A percentile compares a stretch with the other conserved stretches of the same genome.
phyloP scores from a whole-genome alignment of 1,140 invertebrate genomes.

The Triops cancriformis region DNA sequence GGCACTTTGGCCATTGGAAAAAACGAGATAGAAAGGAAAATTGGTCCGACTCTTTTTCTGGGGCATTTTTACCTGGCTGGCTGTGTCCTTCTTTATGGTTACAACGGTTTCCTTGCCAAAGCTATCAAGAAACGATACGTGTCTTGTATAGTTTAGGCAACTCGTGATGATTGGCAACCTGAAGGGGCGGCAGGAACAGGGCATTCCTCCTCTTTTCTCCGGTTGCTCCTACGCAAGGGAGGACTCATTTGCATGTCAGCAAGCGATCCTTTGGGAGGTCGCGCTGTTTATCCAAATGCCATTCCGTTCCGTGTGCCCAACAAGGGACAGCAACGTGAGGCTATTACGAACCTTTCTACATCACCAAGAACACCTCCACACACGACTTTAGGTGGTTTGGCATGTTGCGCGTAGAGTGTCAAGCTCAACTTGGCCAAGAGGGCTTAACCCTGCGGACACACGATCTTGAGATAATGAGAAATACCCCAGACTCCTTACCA shows the following conservation, averaged over 20 bases:
- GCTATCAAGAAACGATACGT: slow-evolving; percentile 2
- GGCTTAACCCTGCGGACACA: neutral
- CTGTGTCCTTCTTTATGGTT: neutral
- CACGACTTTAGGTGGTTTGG: neutral
- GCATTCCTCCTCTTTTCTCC: neutral
- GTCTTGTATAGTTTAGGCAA: neutral
- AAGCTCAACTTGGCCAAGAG: neutral
- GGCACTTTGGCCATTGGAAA: neutral
- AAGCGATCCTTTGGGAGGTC: neutral
- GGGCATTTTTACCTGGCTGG: neutral
- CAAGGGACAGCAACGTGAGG: neutral
- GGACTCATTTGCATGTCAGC: neutral
- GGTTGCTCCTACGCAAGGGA: neutral
- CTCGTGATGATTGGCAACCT: slow-evolving; percentile 9
- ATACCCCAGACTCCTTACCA: neutral
- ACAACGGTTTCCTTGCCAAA: slow-evolving; percentile 5
- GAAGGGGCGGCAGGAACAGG: neutral
- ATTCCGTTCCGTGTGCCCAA: neutral
- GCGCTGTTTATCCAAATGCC: neutral
- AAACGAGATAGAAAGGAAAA: neutral
- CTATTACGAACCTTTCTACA: neutral
- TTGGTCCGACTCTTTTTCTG: neutral
- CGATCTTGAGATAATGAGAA: neutral
- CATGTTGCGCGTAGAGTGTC: neutral
- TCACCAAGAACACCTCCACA: neutral